Conservation (phyloP, 2,888 invertebrate genomes). For the Halocaridina rubra region DNA sequence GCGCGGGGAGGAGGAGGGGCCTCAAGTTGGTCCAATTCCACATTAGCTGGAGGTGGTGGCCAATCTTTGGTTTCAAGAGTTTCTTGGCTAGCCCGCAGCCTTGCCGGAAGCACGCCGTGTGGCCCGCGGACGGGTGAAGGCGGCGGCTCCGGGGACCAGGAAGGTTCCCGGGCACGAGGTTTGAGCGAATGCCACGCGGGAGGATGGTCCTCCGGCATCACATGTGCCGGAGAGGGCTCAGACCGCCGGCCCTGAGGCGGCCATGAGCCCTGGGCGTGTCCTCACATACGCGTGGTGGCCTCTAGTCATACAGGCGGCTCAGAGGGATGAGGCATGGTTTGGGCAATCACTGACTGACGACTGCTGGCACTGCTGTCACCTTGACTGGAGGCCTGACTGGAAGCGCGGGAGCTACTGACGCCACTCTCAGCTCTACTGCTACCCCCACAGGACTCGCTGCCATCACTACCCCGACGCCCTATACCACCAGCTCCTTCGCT, state of each 20-base stretch:
- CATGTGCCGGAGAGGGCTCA: constrained; percentile 61
- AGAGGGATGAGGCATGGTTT: constrained; percentile 56
- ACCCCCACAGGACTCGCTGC: constrained; percentile 61
- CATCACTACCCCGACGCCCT: constrained; percentile 60
- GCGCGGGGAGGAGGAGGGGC: constrained; percentile 55
- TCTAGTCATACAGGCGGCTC: constrained; percentile 64
- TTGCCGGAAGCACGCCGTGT: constrained; percentile 48
- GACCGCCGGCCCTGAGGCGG: constrained; percentile 55
- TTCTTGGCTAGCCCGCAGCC: constrained; percentile 62
- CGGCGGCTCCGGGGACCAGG: constrained; percentile 62
- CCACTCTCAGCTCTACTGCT: constrained; percentile 63
- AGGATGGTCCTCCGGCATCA: constrained; percentile 50
- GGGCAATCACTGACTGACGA: constrained; percentile 60
- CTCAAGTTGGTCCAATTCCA: constrained; percentile 59
- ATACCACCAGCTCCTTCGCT: constrained; percentile 57
- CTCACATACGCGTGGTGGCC: constrained; percentile 63
- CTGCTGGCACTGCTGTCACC: constrained; percentile 59
- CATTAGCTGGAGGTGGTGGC: constrained; percentile 49
- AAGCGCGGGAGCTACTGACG: constrained; percentile 61
- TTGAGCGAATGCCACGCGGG: constrained; percentile 57
- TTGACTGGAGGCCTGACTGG: constrained; percentile 60
- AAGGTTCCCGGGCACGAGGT: constrained; percentile 50
- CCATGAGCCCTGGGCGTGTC: constrained; percentile 64
- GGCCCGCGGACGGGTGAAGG: constrained; percentile 60
- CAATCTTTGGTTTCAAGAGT: constrained; percentile 55